Base-by-base conservation (phyloP, 1,140 invertebrate species). In the Dreissena polymorpha region DNA sequence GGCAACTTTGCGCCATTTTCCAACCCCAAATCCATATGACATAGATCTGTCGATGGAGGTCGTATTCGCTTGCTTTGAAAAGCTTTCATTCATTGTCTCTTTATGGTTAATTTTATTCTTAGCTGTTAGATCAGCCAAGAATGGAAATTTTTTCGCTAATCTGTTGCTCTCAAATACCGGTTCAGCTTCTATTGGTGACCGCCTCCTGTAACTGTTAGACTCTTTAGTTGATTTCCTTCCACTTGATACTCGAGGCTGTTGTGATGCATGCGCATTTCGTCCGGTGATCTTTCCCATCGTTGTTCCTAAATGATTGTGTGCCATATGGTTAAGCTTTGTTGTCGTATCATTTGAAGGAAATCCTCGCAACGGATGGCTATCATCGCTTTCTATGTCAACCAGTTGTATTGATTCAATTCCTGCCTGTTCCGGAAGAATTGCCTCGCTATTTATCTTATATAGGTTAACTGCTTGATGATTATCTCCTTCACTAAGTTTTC, bases 81-180 rank as follows among this genome's bases (percentile, higher is more conserved):
- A 18, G 16, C 21, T 23, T 60, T 60, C 21, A 23, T 18, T 60
- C 2, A n/a, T 10, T 23, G 57, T 23, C 16, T 12, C 2, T 60
- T 60, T 60, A 3, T 6, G 2, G 21, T 18, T 60, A 10, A n/a
- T 60, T 12, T 18, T 6, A 60, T n/a, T 23, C 16, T 60, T 23
- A 60, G 16, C 12, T 23, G 16, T 23, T 60, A 23, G 57, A 3
- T 60, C 21, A 18, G 16, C 57, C 57, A 79, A 53, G 27, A 79
- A 79, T 14, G 65, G 76, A 63, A 79, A 79, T 60, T 60, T 79
- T 51, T 79, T 79, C 13, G 49, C 76, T 39, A 79, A 51, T 60
- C 65, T 79, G 67, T 79, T 65, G 13, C 65, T 57, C n/a, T 68
- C 76, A 55, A 79, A 39, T 18, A 79, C 51, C 39, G 76, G 76